Conservation (phyloP, 2,113 vertebrate genomes). For the Oophaga pumilio region DNA sequence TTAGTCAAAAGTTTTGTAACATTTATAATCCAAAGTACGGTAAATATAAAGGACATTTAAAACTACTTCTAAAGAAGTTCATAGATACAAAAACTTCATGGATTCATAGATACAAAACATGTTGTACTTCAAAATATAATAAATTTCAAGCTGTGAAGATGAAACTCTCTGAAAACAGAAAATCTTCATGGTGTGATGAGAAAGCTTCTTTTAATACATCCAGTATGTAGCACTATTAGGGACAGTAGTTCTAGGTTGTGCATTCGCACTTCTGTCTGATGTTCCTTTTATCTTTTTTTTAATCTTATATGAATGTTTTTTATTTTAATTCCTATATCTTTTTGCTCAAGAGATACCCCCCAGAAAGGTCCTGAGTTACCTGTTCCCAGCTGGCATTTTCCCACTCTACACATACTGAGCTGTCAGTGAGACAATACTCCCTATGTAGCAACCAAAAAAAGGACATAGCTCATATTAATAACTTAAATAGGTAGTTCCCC, state of each 20-base stretch:
- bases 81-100: neutral
- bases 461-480: too few relatives aligned
- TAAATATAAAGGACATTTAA: neutral
- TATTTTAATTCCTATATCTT: neutral
- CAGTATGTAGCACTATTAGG: neutral
- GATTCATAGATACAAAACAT: neutral
- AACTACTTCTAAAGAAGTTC: too few relatives aligned
- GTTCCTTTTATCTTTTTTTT: neutral
- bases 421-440: neutral
- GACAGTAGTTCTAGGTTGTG: neutral
- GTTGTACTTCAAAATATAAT: neutral
- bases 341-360: neutral
- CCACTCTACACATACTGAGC: neutral
- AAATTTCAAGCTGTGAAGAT: conserved; percentile 1
- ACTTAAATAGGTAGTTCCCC: too few relatives aligned
- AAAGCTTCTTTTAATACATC: conserved; percentile 5
- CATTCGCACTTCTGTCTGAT: neutral
- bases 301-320: neutral
- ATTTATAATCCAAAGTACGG: too few relatives aligned
- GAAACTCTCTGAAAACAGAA: neutral
- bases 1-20: neutral
- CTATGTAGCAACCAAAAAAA: neutral
- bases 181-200: neutral
- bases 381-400: neutral
- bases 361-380: neutral